phyloP scores from a whole-genome alignment of 2,113 vertebrate genomes.

The Megaceryle torquata region DNA sequence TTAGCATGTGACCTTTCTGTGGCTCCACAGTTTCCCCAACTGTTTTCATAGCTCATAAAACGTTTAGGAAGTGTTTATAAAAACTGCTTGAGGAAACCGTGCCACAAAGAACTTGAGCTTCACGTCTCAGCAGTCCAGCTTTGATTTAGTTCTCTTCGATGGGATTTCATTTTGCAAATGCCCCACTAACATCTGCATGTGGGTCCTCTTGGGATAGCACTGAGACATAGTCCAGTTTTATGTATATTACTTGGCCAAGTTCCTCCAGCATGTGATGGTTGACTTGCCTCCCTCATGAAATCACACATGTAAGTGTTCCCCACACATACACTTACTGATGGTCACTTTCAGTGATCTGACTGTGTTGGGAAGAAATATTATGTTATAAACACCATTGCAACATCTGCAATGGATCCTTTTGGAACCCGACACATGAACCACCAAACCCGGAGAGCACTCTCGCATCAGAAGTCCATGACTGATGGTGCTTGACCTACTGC shows the following conservation, averaged over 20 bases:
- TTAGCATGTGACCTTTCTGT: constrained; percentile 71
- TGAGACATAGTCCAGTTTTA: constrained; percentile 55
- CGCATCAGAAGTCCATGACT: constrained; percentile 13
- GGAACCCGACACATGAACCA: not conserved
- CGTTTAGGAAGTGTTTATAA: constrained; percentile 75
- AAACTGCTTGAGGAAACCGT: constrained; percentile 70
- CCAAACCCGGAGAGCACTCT: constrained; percentile 30
- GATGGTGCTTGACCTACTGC: constrained; percentile 17
- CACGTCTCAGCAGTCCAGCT: constrained; percentile 63
- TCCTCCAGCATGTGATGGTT: constrained; percentile 71
- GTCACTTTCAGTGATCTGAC: constrained; percentile 69
- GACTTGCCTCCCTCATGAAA: constrained; percentile 76
- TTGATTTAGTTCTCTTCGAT: constrained; percentile 70
- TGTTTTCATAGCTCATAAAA: constrained; percentile 78
- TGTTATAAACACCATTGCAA: constrained; percentile 67
- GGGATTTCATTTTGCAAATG: constrained; percentile 67
- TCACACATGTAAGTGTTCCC: constrained; percentile 56
- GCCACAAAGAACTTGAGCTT: constrained; percentile 72
- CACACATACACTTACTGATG: constrained; percentile 41
- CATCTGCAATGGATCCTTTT: constrained; percentile 58
- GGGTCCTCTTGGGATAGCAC: constrained; percentile 62
- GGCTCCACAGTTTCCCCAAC: constrained; percentile 64
- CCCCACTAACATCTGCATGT: constrained; percentile 75
- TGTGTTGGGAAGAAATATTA: constrained; percentile 59
- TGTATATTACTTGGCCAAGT: constrained; percentile 72